Evolutionary conservation across 1,140 invertebrate species (phyloP).

Genomic region (Ctenoplectra terminalis): DNA sequence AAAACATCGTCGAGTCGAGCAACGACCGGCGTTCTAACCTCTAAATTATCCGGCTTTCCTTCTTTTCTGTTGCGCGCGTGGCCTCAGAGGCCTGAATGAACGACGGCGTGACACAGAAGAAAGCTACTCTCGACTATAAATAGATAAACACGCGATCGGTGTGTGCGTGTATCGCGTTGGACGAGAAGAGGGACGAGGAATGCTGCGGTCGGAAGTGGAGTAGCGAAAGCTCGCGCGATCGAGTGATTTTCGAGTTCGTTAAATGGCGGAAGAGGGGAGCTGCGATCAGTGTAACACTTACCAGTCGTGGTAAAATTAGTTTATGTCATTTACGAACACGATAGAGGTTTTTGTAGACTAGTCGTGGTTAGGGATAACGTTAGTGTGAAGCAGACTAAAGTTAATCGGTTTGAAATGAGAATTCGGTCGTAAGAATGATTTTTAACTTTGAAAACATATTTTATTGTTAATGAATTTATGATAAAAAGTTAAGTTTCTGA

Average conservation of each 20-base stretch:
- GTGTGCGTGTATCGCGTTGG: conserved; percentile 1
- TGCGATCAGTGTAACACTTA: conserved; percentile 12
- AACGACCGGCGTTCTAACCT: conserved; percentile 43
- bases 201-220: conserved; percentile 42
- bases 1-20: conserved; percentile 38
- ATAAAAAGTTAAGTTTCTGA: too few relatives aligned
- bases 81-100: conserved; percentile 19
- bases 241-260: conserved; percentile 53
- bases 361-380: too few relatives aligned
- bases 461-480: too few relatives aligned
- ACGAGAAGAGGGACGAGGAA: conserved; percentile 37
- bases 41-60: conserved; percentile 49
- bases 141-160: conserved; percentile 49
- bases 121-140: conserved; percentile 56
- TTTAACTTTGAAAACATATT: too few relatives aligned
- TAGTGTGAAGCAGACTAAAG: too few relatives aligned
- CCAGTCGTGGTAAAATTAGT: conserved; percentile 31
- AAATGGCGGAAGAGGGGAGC: neutral
- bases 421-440: too few relatives aligned
- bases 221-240: conserved; percentile 43
- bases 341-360: neutral
- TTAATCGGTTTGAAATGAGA: too few relatives aligned
- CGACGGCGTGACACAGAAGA: conserved; percentile 55
- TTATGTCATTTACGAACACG: conserved; percentile 15
- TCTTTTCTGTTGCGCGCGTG: neutral